Percentiles rank a stretch among this genome's conserved stretches.
phyloP scores from a whole-genome alignment of 2,113 vertebrate genomes.

The Neoarius graeffei region DNA sequence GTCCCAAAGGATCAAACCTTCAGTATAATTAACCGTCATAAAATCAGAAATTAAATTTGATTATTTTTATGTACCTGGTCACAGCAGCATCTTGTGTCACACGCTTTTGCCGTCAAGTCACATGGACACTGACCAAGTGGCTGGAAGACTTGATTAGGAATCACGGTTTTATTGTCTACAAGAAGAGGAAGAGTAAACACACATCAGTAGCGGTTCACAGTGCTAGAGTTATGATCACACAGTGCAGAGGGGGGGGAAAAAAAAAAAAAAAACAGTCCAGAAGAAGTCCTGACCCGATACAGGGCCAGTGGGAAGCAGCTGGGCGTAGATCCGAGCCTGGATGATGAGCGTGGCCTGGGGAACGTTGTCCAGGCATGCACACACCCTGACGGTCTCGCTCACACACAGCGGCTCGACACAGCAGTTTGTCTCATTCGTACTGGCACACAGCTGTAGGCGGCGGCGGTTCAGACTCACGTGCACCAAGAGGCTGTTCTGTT shows the following conservation, averaged over 20 bases:
- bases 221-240: neutral
- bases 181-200: conserved; percentile 12
- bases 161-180: conserved; percentile 80
- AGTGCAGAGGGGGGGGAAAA: neutral
- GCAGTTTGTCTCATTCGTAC: conserved; percentile 68
- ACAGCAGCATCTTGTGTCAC: conserved; percentile 92
- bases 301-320: conserved; percentile 65
- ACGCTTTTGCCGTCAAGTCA: conserved; percentile 78
- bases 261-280: neutral
- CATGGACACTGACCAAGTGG: conserved; percentile 92
- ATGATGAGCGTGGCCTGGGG: conserved; percentile 77
- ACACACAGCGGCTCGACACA: conserved; percentile 75
- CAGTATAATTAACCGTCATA: neutral
- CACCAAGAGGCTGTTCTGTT: conserved; percentile 73
- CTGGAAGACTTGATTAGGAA: conserved; percentile 85
- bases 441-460: conserved; percentile 70
- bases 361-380: conserved; percentile 71
- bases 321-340: conserved; percentile 81
- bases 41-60: neutral
- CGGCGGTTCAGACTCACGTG: conserved; percentile 67
- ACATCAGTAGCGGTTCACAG: neutral
- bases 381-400: conserved; percentile 78
- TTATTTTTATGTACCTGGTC: conserved; percentile 77
- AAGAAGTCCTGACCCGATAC: conserved; percentile 71
- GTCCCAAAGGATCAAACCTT: neutral